phyloP scores from a whole-genome alignment of 2,113 vertebrate species.

The Trogon melanurus region DNA sequence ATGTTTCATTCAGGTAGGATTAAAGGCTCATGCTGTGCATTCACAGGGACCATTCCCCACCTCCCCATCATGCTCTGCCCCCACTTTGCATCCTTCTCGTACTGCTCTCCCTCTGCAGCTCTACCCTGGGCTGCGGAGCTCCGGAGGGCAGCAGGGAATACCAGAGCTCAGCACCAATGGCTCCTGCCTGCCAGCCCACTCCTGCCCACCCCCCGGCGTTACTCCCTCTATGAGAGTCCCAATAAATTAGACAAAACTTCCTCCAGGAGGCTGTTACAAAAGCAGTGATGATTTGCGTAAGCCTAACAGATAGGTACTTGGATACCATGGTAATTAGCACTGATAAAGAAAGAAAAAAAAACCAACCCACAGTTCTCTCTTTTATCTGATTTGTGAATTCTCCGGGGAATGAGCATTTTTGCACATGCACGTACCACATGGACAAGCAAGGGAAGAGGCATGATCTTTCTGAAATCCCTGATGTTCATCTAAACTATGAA shows the following conservation, averaged over 20 bases:
- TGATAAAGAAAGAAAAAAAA: not conserved
- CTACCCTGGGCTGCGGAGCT: not conserved
- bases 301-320: not conserved
- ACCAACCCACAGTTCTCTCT: not conserved
- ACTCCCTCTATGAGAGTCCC: not conserved
- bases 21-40: not conserved
- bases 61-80: not conserved
- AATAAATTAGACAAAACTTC: not conserved
- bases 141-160: not conserved
- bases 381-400: not conserved
- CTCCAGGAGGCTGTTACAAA: not conserved
- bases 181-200: not conserved
- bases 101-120: not conserved
- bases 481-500: not conserved
- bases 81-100: rapidly evolving
- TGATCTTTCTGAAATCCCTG: not conserved
- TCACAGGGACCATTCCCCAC: not conserved
- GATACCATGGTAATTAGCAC: not conserved
- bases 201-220: rapidly evolving
- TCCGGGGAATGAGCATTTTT: not conserved
- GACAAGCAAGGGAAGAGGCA: not conserved
- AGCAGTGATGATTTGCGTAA: not conserved
- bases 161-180: rapidly evolving
- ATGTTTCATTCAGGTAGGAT: not conserved
- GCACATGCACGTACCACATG: not conserved